These are phyloP conservation scores for Trisateles emortualis DNA, from an alignment of 2,888 invertebrate genomes.

Conservation along the genomic window DNA sequence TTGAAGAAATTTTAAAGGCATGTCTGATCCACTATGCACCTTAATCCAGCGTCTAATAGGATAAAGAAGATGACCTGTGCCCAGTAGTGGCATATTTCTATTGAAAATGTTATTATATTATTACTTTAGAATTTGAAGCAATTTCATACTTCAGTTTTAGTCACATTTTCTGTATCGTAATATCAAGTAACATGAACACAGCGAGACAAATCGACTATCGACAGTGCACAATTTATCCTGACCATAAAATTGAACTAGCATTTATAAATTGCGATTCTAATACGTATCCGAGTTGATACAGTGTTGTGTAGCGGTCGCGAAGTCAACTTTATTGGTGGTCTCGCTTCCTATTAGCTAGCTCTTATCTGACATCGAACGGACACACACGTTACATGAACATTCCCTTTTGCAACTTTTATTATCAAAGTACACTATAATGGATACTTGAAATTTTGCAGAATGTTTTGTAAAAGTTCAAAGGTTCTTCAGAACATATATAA, in stretches of 20 bases:
- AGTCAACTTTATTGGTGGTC: conserved; percentile 62
- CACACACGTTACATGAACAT: conserved; percentile 50
- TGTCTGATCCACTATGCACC: too few species aligned
- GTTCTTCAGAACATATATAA: too few species aligned
- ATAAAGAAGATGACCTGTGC: too few species aligned
- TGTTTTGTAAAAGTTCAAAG: not conserved
- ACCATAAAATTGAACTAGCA: conserved; percentile 60
- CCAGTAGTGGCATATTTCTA: too few species aligned
- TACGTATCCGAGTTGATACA: conserved; percentile 43
- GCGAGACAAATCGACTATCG: conserved; percentile 18
- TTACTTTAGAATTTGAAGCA: not conserved
- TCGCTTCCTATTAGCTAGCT: conserved; percentile 55
- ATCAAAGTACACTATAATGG: conserved; percentile 22
- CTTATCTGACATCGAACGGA: conserved; percentile 60
- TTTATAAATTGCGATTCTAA: conserved; percentile 65
- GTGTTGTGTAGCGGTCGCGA: conserved; percentile 39
- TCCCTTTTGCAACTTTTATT: conserved; percentile 49
- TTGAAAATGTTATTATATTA: not conserved
- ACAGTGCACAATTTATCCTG: conserved; percentile 7
- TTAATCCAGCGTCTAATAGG: too few species aligned
- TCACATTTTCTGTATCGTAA: not conserved
- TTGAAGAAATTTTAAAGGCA: too few species aligned
- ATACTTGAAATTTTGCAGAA: not conserved
- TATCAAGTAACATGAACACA: conserved; percentile 19
- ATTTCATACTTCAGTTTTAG: too few species aligned